Conservation (phyloP, 2,888 invertebrate species). For the Incurvaria masculella region DNA sequence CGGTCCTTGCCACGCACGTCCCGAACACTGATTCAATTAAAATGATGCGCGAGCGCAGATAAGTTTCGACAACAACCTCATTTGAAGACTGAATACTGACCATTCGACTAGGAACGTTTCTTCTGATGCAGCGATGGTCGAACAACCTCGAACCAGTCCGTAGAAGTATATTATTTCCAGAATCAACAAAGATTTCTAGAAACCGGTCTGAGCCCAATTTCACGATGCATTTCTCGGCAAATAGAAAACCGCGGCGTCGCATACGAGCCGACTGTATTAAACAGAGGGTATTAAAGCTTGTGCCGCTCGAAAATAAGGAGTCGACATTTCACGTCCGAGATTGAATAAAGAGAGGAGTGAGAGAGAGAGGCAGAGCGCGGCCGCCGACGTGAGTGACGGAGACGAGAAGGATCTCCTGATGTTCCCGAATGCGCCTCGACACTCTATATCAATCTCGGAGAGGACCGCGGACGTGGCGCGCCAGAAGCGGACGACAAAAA, state of each 20-base stretch:
- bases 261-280: slow-evolving; percentile 18
- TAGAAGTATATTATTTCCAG: too few species aligned
- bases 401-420: slow-evolving; percentile 21
- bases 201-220: too few species aligned
- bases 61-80: neutral
- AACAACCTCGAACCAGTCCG: too few species aligned
- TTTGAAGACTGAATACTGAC: too few species aligned
- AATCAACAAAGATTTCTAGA: too few species aligned
- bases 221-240: neutral
- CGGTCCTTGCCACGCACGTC: neutral
- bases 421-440: slow-evolving; percentile 37
- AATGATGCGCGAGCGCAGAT: neutral
- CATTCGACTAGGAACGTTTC: too few species aligned
- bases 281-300: slow-evolving; percentile 25
- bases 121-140: too few species aligned
- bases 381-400: slow-evolving; percentile 21
- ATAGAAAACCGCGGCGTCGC: neutral
- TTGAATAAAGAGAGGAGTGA: slow-evolving; percentile 39
- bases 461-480: slow-evolving; percentile 45
- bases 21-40: slow-evolving; percentile 1
- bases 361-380: slow-evolving; percentile 12
- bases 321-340: slow-evolving; percentile 35
- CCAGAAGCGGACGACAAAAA: slow-evolving; percentile 19
- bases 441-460: slow-evolving; percentile 50
- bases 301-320: slow-evolving; percentile 40